Base-by-base conservation (phyloP, 2,888 invertebrate genomes). In the Gerosis bhagava region DNA sequence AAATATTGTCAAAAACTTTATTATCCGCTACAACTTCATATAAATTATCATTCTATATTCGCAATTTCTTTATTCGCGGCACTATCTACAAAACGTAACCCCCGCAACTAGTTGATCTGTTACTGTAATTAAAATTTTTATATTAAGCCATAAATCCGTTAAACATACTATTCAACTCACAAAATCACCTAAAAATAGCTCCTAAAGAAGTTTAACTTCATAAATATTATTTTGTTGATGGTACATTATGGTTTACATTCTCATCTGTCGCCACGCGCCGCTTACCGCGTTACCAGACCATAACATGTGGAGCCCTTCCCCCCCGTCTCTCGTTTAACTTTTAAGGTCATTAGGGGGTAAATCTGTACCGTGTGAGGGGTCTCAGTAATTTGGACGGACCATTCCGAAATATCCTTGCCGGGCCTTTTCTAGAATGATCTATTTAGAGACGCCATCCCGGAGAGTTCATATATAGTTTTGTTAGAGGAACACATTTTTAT, bases 241-340 rank as follows among this genome's bases (percentile, higher is more conserved):
- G 57, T 83, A 79, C 79, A 37, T 83, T 81, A 80, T 70, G 74
- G 79, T 82, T 76, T 76, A 80, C 73, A 70, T 73, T 67, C 74
- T 78, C 84, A 83, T 86, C 83, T 83, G 86, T 86, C 84, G 75
- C 79, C 83, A 32, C 32, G 71, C 77, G 72, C 69, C 70, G 79
- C 72, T 74, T 73, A 71, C 73, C n/a, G 71, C 63, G 53, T 7
- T 35, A 21, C 28, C 1, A 4, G 19, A 25, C 43, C 43, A 36
- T 16, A 13, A n/a, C 7, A 21, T 3, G 8, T 15, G 21, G 35
- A 36, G 8, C 43, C 15, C 19, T 15, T n/a, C n/a, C 13, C 34
- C 15, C 12, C 26, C 43, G n/a, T 28, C 26, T 11, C 28, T 19
- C 6, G 13, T 21, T 7, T 5, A 19, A 28, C n/a, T 19, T 22